Evolutionary conservation across 2,888 invertebrate genomes (phyloP).

Genomic region (Thyatira batis): DNA sequence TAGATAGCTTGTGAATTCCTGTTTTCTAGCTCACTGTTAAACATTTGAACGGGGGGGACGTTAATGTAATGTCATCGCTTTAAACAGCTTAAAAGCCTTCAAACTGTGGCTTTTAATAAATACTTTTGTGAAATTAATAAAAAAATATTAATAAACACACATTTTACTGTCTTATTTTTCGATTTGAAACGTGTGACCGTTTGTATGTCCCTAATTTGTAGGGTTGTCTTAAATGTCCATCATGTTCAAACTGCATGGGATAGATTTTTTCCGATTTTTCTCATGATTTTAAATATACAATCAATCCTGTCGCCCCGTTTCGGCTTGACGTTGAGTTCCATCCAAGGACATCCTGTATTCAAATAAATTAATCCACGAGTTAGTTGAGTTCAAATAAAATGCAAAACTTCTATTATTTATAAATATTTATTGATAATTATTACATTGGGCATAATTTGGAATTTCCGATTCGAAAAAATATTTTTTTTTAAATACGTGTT

Average conservation of each 20-base stretch:
- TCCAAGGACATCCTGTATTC: no score
- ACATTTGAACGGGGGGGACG: constrained; percentile 41
- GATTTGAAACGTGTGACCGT: neutral
- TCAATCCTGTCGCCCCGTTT: no score
- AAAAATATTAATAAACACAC: constrained; percentile 68
- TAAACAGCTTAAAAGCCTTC: constrained; percentile 80
- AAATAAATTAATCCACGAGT: neutral
- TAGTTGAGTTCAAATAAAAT: no score
- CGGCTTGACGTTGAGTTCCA: no score
- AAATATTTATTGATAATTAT: constrained; percentile 79
- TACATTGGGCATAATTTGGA: constrained; percentile 77
- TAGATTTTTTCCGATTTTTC: no score
- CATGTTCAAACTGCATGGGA: no score
- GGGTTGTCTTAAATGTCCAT: no score
- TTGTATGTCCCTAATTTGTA: no score
- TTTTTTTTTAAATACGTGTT: constrained; percentile 7
- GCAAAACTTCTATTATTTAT: constrained; percentile 59
- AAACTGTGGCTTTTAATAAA: constrained; percentile 80
- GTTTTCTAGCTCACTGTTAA: constrained; percentile 69
- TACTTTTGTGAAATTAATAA: constrained; percentile 82
- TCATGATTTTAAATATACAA: no score
- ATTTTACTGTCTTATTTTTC: constrained; percentile 22
- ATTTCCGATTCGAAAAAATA: constrained; percentile 52
- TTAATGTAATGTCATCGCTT: constrained; percentile 69
- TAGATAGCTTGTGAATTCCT: constrained; percentile 75